These are phyloP conservation scores for Pocillopora damicornis DNA, from an alignment of 64 coral and sea anemone genomes.

Conservation along the genomic window DNA sequence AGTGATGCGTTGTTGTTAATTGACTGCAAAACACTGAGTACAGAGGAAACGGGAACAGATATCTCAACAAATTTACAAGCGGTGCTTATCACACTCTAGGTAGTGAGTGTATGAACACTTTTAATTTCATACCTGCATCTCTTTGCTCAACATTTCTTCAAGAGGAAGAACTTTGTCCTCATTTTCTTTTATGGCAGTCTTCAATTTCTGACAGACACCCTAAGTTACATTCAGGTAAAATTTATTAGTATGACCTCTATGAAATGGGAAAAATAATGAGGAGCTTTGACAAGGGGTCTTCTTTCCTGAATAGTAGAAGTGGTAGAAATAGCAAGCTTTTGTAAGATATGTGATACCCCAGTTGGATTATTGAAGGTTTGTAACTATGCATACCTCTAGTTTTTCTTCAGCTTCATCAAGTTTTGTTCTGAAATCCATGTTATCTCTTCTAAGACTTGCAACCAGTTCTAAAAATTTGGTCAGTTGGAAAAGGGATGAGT, in stretches of 20 bases:
- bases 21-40: too few species aligned
- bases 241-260: too few species aligned
- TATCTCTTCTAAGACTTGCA: constrained; percentile 53
- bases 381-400: constrained; percentile 7
- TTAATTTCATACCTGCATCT: constrained; percentile 29
- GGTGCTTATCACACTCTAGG: too few species aligned
- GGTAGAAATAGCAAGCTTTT: too few species aligned
- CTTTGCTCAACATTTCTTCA: constrained; percentile 24
- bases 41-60: too few species aligned
- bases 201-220: constrained; percentile 2
- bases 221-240: background rate
- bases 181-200: constrained; percentile 2
- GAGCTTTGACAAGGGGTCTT: too few species aligned
- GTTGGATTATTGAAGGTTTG: background rate
- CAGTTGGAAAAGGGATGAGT: background rate
- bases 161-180: constrained; percentile 21
- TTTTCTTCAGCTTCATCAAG: constrained; percentile 41
- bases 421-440: constrained; percentile 27
- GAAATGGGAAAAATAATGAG: too few species aligned
- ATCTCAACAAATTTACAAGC: too few species aligned
- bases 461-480: constrained; percentile 50
- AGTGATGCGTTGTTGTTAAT: too few species aligned
- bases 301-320: too few species aligned
- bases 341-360: too few species aligned
- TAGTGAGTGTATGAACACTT: too few species aligned